Conservation (phyloP, 2,888 invertebrate genomes). For the Hemithea aestivaria region DNA sequence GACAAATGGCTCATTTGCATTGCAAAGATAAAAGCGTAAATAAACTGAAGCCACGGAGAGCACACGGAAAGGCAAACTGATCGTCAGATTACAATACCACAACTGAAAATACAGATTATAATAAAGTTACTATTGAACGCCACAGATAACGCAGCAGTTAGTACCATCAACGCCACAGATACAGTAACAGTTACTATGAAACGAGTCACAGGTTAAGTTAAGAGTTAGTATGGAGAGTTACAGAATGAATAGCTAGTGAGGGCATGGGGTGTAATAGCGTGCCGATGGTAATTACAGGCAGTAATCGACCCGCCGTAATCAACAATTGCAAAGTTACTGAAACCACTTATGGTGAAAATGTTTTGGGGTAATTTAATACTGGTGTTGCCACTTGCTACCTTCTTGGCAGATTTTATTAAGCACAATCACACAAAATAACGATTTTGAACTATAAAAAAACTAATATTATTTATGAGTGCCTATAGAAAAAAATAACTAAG, state of each 20-base stretch:
- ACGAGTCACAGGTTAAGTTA: too few species aligned
- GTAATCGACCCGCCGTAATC: conserved; percentile 41
- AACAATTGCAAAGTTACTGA: conserved; percentile 49
- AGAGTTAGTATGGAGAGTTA: background rate
- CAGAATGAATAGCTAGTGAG: conserved; percentile 18
- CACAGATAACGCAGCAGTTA: conserved; percentile 9
- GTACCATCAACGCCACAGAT: conserved; percentile 24
- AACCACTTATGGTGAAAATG: conserved; percentile 45
- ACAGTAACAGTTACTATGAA: background rate
- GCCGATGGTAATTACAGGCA: conserved; percentile 27
- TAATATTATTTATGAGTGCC: too few species aligned
- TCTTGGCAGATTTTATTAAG: conserved; percentile 7
- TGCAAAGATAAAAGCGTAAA: conserved; percentile 26
- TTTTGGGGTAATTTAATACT: conserved; percentile 49
- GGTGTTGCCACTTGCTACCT: conserved; percentile 13
- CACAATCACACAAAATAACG: too few species aligned
- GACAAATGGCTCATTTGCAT: conserved; percentile 29
- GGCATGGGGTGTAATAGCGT: conserved; percentile 25
- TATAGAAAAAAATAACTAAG: too few species aligned
- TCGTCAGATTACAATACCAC: conserved; percentile 33
- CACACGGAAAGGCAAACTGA: conserved; percentile 37
- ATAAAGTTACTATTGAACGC: conserved; percentile 1
- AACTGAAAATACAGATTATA: background rate
- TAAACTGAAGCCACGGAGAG: conserved; percentile 22
- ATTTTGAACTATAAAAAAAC: too few species aligned